Evolutionary conservation across 2,797 vertebrate species (phyloP), one percentile per base, ranked within the genome.

Genomic region (Myotis myotis): DNA sequence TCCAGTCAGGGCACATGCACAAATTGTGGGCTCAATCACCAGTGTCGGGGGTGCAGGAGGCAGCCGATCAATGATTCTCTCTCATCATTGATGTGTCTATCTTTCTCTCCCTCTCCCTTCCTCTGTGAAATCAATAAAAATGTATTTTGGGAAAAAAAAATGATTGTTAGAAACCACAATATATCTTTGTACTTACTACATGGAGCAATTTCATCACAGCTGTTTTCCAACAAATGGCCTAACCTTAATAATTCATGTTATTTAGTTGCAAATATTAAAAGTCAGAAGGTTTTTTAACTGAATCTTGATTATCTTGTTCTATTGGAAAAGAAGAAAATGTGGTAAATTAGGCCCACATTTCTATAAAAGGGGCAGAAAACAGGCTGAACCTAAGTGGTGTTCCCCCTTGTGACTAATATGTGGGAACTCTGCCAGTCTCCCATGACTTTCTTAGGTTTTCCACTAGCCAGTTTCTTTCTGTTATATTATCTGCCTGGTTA

Each of bases 181-280:
- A 36, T 75, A 22, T 81, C 55, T 47, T 4, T 79, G 25, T 53
- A 30, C 81, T 81, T 68, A 74, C 11, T 60, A 72, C 13, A 4
- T 62, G n/a, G 20, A 60, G 15, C 7, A 82, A 72, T 66, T 87
- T 33, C 30, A 84, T 71, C 17, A 75, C 3, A 62, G 41, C 23
- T 15, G 2, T 36, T 85, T 76, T 62, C 25, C 62, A 57, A 36
- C 76, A 85, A 70, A 55, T 85, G 13, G 2, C 22, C 13, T 80
- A 41, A 3, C 49, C 1, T 49, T 49, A 20, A 30, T 8, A 28
- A 30, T 19, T 51, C 57, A 70, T 12, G 23, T 70, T 68, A 47
- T 72, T 75, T 91, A 53, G 49, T 74, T 47, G 23, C 36, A 64
- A 80, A 93, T 68, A 11, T 93, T 87, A 62, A 87, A 89, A 62